Evolutionary conservation across 2,888 invertebrate species (phyloP).

Genomic region (Kuschelorhynchus macadamiae): DNA sequence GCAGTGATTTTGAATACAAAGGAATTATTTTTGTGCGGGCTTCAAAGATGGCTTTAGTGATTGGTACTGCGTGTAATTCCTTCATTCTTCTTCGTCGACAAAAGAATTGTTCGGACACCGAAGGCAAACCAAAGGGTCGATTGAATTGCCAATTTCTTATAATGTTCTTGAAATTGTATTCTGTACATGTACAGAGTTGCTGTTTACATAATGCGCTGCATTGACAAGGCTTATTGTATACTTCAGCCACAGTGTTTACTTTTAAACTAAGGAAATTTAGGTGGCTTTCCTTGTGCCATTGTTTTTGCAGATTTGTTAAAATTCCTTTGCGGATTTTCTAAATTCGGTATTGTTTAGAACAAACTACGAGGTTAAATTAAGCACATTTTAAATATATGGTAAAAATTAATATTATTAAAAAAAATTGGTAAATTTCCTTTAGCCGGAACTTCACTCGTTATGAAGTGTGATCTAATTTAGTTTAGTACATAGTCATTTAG

Average conservation of each 20-base stretch:
- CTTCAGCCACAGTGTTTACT: constrained; percentile 20
- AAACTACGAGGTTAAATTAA: too few species aligned
- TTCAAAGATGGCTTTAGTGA: constrained; percentile 59
- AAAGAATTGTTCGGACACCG: constrained; percentile 54
- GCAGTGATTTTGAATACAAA: constrained; percentile 57
- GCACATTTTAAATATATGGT: too few species aligned
- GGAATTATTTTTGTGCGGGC: constrained; percentile 56
- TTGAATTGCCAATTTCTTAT: constrained; percentile 65
- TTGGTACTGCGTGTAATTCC: constrained; percentile 57
- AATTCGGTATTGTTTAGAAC: too few species aligned
- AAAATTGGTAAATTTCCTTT: too few species aligned
- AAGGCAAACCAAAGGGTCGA: constrained; percentile 59
- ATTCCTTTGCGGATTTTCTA: too few species aligned
- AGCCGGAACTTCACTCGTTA: too few species aligned
- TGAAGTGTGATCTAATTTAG: too few species aligned
- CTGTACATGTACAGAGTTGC: constrained; percentile 62
- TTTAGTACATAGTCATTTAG: too few species aligned
- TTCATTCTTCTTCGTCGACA: constrained; percentile 55
- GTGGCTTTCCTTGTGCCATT: too few species aligned
- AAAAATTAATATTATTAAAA: too few species aligned
- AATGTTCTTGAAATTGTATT: constrained; percentile 63
- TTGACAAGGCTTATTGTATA: constrained; percentile 55
- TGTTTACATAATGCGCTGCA: constrained; percentile 63
- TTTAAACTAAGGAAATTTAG: too few species aligned
- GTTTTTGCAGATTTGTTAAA: too few species aligned